A percentile compares a stretch with the other conserved stretches of the same genome.
Conservation (phyloP, 2,797 vertebrate species). For the Halcyon leucocephala region DNA sequence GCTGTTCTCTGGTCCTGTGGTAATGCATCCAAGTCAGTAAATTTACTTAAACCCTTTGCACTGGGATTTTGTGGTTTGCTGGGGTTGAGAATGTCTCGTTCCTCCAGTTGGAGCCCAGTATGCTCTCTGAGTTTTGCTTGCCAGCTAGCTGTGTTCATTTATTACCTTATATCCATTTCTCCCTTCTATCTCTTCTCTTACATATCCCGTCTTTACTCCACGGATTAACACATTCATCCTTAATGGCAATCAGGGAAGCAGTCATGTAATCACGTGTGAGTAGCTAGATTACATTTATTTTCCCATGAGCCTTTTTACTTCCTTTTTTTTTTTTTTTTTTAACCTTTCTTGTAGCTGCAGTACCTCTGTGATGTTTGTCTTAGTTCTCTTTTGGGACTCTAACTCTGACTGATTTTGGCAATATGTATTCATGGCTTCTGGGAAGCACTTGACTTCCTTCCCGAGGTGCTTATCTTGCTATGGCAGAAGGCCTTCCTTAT, state of each 20-base stretch:
- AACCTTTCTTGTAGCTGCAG: not conserved
- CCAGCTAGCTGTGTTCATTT: not conserved
- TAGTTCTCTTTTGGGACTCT: not conserved
- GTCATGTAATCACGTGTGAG: not conserved
- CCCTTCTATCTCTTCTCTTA: not conserved
- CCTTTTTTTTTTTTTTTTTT: accelerated
- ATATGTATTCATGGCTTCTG: not conserved
- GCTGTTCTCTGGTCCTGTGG: not conserved
- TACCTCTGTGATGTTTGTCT: not conserved
- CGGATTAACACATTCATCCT: not conserved
- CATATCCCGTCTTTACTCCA: not conserved
- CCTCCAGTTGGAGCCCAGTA: not conserved
- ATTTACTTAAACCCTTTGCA: not conserved
- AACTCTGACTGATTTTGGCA: not conserved
- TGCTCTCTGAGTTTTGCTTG: accelerated
- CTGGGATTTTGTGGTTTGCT: not conserved
- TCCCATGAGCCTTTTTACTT: not conserved
- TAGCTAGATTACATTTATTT: not conserved
- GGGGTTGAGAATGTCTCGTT: not conserved
- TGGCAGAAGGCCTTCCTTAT: not conserved
- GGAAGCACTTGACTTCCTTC: not conserved
- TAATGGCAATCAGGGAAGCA: not conserved
- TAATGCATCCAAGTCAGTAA: not conserved
- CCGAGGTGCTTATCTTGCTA: not conserved
- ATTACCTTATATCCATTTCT: not conserved